Evolutionary conservation across 2,113 vertebrate species (phyloP), one percentile per base, ranked within the genome.

Genomic region (Balaeniceps rex): DNA sequence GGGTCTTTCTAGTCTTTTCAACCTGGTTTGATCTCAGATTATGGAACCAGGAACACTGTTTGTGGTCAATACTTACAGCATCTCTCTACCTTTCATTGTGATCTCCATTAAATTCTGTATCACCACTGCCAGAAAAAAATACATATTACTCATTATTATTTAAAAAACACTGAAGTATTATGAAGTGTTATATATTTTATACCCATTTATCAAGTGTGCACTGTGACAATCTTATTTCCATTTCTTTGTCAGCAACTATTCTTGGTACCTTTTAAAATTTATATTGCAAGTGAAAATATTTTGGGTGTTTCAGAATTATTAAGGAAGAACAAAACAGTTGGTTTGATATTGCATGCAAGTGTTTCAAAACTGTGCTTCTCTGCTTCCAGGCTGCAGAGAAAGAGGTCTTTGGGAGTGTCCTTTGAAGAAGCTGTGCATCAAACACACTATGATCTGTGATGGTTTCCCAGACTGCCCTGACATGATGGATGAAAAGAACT

Each of bases 391-490:
- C 23, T 99, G 99, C 85, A 97, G 91, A 91, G 99, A 99, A 97
- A 98, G 99, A 34, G 98, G 98, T 85, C 98, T 99, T 92, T 99
- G 99, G 99, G 99, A 99, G 97, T 99, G 99, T 96, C 99, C 99
- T 1, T 92, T 97, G 68, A 99, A 98, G 85, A 99, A 98, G 70
- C 93, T 98, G 57, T 99, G 99, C 84, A 99, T 99, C 85, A 98
- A 98, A 83, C 94, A 98, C 93, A 94, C 97, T 1, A 98, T 99
- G 98, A 99, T 99, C 97, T 99, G 99, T 49, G 99, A 99, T 38
- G 99, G 99, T 4, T 99, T 99, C 94, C 99, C 99, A 58, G 99
- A 99, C 97, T 99, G 99, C 93, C 98, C 99, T 47, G 99, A 98
- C 83, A 97, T 98, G 88, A 97, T 98, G 97, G 99, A 99, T 87